phyloP scores from a whole-genome alignment of 2,797 vertebrate species.

The Thalassophryne amazonica region DNA sequence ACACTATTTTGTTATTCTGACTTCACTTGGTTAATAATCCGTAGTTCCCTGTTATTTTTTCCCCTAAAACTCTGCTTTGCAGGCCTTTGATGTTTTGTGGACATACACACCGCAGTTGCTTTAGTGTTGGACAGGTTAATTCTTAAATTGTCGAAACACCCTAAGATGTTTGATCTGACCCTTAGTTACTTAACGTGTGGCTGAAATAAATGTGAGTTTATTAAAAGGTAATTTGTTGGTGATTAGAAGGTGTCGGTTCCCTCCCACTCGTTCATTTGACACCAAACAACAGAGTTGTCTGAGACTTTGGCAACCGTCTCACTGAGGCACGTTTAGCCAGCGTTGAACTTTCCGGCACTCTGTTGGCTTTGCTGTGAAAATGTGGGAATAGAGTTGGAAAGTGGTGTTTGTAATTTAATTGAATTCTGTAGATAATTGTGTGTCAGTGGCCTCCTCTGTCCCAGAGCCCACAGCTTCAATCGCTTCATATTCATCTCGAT shows the following conservation, averaged over 20 bases:
- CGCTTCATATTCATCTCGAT: constrained; percentile 99
- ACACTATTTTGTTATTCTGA: constrained; percentile 85
- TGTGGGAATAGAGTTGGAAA: constrained; percentile 88
- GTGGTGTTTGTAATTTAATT: constrained; percentile 89
- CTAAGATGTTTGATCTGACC: too few relatives aligned
- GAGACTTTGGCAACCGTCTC: constrained; percentile 85
- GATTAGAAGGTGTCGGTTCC: constrained; percentile 73
- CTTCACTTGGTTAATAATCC: constrained; percentile 81
- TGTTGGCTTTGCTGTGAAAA: constrained; percentile 83
- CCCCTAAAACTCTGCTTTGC: constrained; percentile 26
- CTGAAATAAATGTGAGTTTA: constrained; percentile 61
- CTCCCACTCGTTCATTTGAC: constrained; percentile 79
- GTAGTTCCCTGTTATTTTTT: constrained; percentile 52
- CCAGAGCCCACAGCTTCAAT: constrained; percentile 88
- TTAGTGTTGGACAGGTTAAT: constrained; percentile 36
- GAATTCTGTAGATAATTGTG: constrained; percentile 92
- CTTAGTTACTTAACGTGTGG: too few relatives aligned
- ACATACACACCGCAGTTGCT: constrained; percentile 32
- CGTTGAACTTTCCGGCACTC: constrained; percentile 83
- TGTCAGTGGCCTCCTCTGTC: constrained; percentile 92
- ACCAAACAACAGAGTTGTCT: constrained; percentile 86
- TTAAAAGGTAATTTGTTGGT: constrained; percentile 84
- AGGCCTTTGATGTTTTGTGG: constrained; percentile 59
- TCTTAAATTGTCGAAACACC: constrained; percentile 4
- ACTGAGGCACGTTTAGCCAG: constrained; percentile 83